Conservation (phyloP, 2,113 vertebrate species). For the Cercocebus atys region DNA sequence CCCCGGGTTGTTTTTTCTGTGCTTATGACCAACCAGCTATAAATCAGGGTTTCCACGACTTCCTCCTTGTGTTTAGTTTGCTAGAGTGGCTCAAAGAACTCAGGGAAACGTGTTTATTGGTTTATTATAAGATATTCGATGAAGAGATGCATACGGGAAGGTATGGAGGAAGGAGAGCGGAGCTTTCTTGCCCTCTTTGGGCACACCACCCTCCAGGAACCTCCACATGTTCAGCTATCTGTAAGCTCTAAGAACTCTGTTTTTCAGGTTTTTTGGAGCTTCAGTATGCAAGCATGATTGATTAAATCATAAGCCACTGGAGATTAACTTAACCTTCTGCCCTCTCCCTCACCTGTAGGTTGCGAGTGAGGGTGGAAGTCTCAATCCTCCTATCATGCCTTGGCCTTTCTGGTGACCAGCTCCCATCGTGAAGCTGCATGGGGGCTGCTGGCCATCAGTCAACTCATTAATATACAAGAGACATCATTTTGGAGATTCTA, state of each 20-base stretch:
- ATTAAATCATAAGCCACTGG: background rate
- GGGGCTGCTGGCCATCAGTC: background rate
- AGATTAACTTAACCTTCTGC: background rate
- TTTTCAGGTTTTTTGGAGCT: background rate
- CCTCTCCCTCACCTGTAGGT: background rate
- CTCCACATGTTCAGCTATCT: background rate
- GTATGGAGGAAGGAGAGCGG: background rate
- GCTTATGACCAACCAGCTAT: background rate
- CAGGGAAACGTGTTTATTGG: background rate
- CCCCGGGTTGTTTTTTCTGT: background rate
- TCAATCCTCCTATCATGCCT: background rate
- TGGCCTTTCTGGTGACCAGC: background rate
- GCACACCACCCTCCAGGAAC: background rate
- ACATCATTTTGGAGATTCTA: background rate
- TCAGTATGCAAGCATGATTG: background rate
- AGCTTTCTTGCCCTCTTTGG: background rate
- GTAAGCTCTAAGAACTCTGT: background rate
- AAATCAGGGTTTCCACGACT: background rate
- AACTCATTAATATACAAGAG: background rate
- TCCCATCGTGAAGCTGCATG: background rate
- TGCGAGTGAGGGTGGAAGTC: background rate
- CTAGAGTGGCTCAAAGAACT: background rate
- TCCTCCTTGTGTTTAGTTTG: background rate
- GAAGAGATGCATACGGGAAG: background rate
- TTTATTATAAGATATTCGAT: background rate